phyloP scores from a whole-genome alignment of 2,797 vertebrate species.

The Octomys mimax region DNA sequence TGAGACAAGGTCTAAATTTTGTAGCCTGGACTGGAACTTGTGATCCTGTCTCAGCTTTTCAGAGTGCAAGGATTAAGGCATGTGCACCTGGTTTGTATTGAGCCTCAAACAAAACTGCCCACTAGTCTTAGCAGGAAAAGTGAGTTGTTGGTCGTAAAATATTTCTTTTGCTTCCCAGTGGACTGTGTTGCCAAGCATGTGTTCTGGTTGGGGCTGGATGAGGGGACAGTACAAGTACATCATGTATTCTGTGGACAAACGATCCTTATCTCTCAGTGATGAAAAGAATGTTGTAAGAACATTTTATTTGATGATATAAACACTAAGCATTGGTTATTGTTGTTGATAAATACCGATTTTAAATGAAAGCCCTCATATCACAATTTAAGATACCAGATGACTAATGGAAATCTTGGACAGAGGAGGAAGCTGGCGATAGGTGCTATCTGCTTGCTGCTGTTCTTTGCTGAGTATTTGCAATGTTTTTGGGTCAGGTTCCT shows the following conservation, averaged over 20 bases:
- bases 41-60: not conserved
- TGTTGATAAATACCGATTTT: not conserved
- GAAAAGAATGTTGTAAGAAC: slow-evolving; percentile 5
- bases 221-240: not conserved
- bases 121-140: not conserved
- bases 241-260: not conserved
- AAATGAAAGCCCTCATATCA: slow-evolving; percentile 9
- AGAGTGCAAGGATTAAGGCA: not conserved
- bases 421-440: not conserved
- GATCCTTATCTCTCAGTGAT: not conserved
- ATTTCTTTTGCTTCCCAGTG: not conserved
- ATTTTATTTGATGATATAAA: not conserved
- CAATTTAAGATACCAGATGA: not conserved
- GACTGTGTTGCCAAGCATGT: not conserved
- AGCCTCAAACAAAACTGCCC: not conserved
- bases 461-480: not conserved
- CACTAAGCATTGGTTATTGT: not conserved
- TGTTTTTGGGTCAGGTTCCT: not conserved
- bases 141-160: not conserved
- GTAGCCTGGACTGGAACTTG: not conserved
- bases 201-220: not conserved
- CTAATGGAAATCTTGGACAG: not conserved
- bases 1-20: not conserved
- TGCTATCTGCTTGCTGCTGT: not conserved
- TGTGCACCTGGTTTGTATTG: not conserved